phyloP scores from a whole-genome alignment of 1,140 invertebrate genomes.

The Triops longicaudatus region DNA sequence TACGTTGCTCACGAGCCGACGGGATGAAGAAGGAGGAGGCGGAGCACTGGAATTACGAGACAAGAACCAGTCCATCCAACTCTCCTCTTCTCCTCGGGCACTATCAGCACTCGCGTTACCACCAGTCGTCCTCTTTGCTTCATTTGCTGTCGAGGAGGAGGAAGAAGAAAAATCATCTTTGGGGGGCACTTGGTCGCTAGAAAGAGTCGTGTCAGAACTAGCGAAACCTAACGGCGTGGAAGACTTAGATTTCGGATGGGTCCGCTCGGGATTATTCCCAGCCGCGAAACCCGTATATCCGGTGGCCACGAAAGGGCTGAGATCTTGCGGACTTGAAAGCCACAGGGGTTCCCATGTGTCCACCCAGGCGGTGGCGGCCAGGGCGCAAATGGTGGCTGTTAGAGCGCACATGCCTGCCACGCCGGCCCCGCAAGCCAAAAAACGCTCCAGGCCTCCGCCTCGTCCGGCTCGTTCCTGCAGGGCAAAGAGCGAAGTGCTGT shows the following conservation, averaged over 20 bases:
- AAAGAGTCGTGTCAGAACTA: neutral
- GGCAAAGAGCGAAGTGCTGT: conserved; percentile 20
- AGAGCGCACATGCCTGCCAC: conserved; percentile 19
- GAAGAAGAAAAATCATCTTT: neutral
- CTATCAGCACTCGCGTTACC: neutral
- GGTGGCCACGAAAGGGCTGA: conserved; percentile 19
- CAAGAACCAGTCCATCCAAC: neutral
- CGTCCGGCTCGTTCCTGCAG: neutral
- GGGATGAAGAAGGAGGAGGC: too few relatives aligned
- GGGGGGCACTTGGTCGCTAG: neutral
- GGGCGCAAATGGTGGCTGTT: conserved; percentile 20
- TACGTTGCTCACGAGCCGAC: neutral
- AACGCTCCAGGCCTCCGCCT: neutral
- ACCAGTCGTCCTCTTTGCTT: neutral
- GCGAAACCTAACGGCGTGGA: conserved; percentile 1
- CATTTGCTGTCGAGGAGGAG: neutral
- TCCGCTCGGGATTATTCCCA: neutral
- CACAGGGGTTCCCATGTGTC: conserved; percentile 27
- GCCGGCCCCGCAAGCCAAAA: conserved; percentile 17
- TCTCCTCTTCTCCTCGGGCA: neutral
- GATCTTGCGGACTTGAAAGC: conserved; percentile 20
- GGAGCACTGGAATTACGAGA: neutral
- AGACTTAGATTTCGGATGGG: neutral
- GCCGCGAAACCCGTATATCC: conserved; percentile 22
- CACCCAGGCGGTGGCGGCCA: conserved; percentile 27